phyloP scores from a whole-genome alignment of 2,888 invertebrate species.

The Apamea epomidion region DNA sequence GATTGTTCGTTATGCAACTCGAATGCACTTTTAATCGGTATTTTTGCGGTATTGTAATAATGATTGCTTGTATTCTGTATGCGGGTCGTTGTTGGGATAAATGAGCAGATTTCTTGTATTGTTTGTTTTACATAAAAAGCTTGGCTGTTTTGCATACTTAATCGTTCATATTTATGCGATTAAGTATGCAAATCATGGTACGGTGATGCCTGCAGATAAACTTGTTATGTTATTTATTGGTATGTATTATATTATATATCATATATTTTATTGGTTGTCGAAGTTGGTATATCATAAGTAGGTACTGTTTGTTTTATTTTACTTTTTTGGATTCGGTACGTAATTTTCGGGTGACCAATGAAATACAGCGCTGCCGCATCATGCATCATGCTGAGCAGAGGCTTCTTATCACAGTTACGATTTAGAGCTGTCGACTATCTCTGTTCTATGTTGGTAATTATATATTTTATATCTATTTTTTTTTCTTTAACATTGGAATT shows the following conservation, averaged over 20 bases:
- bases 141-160: not conserved
- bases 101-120: constrained; percentile 23
- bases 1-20: constrained; percentile 64
- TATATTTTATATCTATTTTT: no score
- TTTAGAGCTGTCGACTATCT: not conserved
- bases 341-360: not conserved
- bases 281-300: no score
- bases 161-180: not conserved
- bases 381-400: not conserved
- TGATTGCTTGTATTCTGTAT: constrained; percentile 41
- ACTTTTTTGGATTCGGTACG: not conserved
- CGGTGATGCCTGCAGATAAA: not conserved
- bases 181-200: not conserved
- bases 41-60: constrained; percentile 44
- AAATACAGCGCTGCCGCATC: not conserved
- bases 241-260: not conserved
- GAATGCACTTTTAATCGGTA: constrained; percentile 59
- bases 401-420: not conserved
- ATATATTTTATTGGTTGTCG: not conserved
- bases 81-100: constrained; percentile 41
- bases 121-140: not conserved
- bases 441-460: not conserved
- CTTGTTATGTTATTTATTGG: not conserved
- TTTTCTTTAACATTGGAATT: no score
- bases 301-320: not conserved